phyloP scores from a whole-genome alignment of 2,888 invertebrate genomes.

The Eilema depressum region DNA sequence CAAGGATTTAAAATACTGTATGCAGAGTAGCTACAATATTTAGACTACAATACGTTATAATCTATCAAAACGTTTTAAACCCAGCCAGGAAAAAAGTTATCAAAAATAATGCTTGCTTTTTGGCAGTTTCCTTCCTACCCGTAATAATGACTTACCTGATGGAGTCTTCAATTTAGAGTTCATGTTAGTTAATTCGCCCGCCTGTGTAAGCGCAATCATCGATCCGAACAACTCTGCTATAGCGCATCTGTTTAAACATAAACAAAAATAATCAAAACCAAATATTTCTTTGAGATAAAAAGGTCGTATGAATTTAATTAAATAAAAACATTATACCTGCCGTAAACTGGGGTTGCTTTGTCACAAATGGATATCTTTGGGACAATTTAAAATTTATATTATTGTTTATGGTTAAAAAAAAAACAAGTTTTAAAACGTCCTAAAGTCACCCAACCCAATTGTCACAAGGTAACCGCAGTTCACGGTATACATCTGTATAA shows the following conservation, averaged over 20 bases:
- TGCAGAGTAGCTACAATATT: no score
- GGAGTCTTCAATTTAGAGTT: constrained; percentile 76
- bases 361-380: no score
- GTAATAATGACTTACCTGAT: constrained; percentile 60
- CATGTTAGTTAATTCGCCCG: constrained; percentile 84
- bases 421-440: no score
- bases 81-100: background rate
- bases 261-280: constrained; percentile 10
- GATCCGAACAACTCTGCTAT: constrained; percentile 97
- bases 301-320: background rate
- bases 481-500: background rate
- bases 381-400: no score
- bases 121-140: background rate
- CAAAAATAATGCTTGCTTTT: no score
- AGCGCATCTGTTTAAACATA: constrained; percentile 87
- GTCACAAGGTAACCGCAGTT: no score
- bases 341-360: no score
- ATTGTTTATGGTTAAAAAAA: no score
- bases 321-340: background rate
- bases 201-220: constrained; percentile 94
- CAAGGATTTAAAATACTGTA: no score
- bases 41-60: no score
- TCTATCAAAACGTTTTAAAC: background rate
- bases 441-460: no score
- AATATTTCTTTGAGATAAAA: background rate